These are phyloP conservation scores for Thalassarche chlororhynchos DNA, from an alignment of 2,113 vertebrate genomes.

Conservation along the genomic window DNA sequence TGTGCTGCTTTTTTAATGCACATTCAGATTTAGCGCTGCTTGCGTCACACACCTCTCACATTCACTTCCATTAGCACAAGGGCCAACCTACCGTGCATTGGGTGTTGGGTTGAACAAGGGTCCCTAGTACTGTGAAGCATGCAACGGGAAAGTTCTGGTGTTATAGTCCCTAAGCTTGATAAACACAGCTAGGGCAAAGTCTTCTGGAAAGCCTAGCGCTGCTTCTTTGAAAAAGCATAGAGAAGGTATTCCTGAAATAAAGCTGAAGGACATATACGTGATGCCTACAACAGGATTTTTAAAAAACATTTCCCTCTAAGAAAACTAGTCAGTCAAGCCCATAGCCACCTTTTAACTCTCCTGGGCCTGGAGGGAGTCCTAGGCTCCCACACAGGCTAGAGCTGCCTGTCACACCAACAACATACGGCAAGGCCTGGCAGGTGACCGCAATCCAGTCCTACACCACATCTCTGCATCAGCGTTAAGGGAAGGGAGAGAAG, in stretches of 20 bases:
- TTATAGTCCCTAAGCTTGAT: neutral
- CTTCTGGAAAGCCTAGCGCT: neutral
- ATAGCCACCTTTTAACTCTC: neutral
- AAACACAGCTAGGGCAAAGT: neutral
- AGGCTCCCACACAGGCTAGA: neutral
- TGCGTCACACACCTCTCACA: neutral
- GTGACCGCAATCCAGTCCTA: neutral
- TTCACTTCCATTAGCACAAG: neutral
- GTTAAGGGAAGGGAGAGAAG: neutral
- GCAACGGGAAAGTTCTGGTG: neutral
- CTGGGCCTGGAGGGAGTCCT: neutral
- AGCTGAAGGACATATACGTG: neutral
- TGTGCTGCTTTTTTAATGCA: neutral
- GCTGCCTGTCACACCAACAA: neutral
- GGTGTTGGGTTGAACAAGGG: neutral
- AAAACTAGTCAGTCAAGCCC: neutral
- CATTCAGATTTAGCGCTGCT: neutral
- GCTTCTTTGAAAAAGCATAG: neutral
- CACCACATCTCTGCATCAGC: neutral
- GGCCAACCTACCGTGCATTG: rapidly evolving
- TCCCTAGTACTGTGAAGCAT: neutral
- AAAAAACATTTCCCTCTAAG: neutral
- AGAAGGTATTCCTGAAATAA: neutral
- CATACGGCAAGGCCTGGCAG: neutral
- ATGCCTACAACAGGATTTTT: neutral